phyloP scores from a whole-genome alignment of 2,888 invertebrate species.

The Anticlea derivata region DNA sequence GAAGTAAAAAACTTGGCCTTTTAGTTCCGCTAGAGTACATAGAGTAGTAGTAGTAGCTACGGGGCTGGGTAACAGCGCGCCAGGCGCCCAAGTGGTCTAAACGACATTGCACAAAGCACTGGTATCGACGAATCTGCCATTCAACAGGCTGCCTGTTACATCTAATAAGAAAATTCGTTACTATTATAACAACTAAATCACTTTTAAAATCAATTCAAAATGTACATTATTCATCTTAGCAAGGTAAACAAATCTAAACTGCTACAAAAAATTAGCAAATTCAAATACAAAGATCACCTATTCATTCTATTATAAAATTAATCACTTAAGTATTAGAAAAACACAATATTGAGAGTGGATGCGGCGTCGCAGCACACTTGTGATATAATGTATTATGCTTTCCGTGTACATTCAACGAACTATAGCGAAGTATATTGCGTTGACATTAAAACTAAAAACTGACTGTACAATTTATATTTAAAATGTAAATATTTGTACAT shows the following conservation, averaged over 20 bases:
- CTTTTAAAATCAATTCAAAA: conserved; percentile 82
- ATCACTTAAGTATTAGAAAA: conserved; percentile 80
- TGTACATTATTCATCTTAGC: conserved; percentile 80
- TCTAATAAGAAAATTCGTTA: conserved; percentile 79
- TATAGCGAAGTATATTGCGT: conserved; percentile 76
- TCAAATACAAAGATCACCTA: conserved; percentile 82
- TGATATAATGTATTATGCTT: conserved; percentile 79
- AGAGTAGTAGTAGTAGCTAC: conserved; percentile 10
- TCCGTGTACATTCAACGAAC: conserved; percentile 77
- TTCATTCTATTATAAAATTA: conserved; percentile 80
- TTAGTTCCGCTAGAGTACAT: conserved; percentile 36
- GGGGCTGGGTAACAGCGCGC: conserved; percentile 21
- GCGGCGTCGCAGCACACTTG: conserved; percentile 61
- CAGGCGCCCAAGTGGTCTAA: conserved; percentile 47
- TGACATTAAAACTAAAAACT: conserved; percentile 81
- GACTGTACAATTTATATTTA: conserved; percentile 82
- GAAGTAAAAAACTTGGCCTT: conserved; percentile 45
- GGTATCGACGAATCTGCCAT: conserved; percentile 70
- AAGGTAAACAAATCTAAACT: conserved; percentile 82
- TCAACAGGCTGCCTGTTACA: conserved; percentile 74
- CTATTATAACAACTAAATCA: conserved; percentile 83
- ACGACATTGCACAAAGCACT: conserved; percentile 78
- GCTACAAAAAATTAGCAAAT: conserved; percentile 83
- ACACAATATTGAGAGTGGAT: conserved; percentile 70
- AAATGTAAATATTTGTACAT: conserved; percentile 88